Evolutionary conservation across 2,888 invertebrate species (phyloP).

Genomic region (Aphidius colemani): DNA sequence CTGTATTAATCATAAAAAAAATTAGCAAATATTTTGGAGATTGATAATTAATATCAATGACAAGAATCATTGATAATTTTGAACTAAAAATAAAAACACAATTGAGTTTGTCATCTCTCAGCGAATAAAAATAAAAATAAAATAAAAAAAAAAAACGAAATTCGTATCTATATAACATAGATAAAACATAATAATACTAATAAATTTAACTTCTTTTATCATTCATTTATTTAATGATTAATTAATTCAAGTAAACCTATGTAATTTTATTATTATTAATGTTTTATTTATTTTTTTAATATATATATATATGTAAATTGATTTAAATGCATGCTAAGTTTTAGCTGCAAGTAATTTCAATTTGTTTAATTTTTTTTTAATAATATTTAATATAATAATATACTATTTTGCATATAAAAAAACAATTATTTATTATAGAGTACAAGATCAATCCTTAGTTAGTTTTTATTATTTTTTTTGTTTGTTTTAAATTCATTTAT

Average conservation of each 20-base stretch:
- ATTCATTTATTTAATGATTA: conserved; percentile 36
- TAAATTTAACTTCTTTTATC: conserved; percentile 45
- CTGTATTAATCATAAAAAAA: not conserved
- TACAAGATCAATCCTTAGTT: conserved; percentile 54
- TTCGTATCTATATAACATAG: conserved; percentile 47
- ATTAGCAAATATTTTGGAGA: conserved; percentile 34
- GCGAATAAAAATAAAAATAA: too few relatives aligned
- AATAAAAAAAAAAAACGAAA: not conserved
- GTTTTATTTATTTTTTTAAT: conserved; percentile 36
- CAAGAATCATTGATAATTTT: conserved; percentile 41
- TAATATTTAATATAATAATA: conserved; percentile 55
- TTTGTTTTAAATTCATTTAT: conserved; percentile 33
- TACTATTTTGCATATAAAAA: conserved; percentile 57
- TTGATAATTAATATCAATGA: conserved; percentile 47
- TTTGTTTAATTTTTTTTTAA: conserved; percentile 32
- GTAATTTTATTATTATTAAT: not conserved
- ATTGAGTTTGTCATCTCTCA: too few relatives aligned
- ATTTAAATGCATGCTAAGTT: conserved; percentile 51
- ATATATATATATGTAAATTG: conserved; percentile 45
- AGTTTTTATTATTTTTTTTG: conserved; percentile 39
- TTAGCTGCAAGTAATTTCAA: conserved; percentile 47
- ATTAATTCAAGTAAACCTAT: conserved; percentile 45
- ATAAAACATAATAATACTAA: conserved; percentile 54
- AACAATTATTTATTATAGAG: conserved; percentile 57
- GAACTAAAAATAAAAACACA: too few relatives aligned